A percentile compares a stretch with the other conserved stretches of the same genome.
These are phyloP conservation scores for Junonia oenone DNA, from an alignment of 2,888 invertebrate genomes.

Conservation along the genomic window DNA sequence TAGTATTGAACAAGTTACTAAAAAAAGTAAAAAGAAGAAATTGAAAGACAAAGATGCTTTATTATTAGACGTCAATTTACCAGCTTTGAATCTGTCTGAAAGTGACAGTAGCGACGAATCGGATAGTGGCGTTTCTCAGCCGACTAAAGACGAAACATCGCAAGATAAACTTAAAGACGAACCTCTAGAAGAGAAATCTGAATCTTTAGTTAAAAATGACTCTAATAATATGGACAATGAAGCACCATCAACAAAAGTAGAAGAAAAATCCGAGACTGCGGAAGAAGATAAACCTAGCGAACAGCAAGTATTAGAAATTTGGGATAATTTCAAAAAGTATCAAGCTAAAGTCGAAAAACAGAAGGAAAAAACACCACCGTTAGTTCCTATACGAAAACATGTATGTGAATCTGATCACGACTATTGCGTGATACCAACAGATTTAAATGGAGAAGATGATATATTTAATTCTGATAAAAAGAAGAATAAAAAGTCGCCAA, in stretches of 20 bases:
- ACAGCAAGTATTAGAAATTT: conserved; percentile 84
- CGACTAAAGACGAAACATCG: conserved; percentile 41
- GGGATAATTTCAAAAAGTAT: conserved; percentile 88
- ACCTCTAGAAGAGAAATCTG: conserved; percentile 37
- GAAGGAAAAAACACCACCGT: conserved; percentile 65
- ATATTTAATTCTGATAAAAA: conserved; percentile 57
- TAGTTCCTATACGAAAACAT: conserved; percentile 74
- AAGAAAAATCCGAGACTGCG: conserved; percentile 42
- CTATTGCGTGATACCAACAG: conserved; percentile 81
- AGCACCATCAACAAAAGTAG: conserved; percentile 34
- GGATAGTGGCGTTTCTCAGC: conserved; percentile 51
- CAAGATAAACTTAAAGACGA: conserved; percentile 35
- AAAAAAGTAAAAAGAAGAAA: conserved; percentile 71
- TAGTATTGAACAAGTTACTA: conserved; percentile 50
- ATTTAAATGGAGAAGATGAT: conserved; percentile 69
- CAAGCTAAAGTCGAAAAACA: conserved; percentile 84
- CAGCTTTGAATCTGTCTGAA: conserved; percentile 90
- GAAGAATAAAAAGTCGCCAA: conserved; percentile 73
- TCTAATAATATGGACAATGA: conserved; percentile 26
- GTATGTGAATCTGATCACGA: conserved; percentile 86
- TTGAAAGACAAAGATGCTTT: conserved; percentile 68
- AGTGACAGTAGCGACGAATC: conserved; percentile 89
- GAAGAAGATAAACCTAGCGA: conserved; percentile 76
- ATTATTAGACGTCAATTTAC: conserved; percentile 81
- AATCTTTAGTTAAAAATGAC: conserved; percentile 32